Evolutionary conservation across 1,140 invertebrate species (phyloP).

Genomic region (Drosophila ohnishii): DNA sequence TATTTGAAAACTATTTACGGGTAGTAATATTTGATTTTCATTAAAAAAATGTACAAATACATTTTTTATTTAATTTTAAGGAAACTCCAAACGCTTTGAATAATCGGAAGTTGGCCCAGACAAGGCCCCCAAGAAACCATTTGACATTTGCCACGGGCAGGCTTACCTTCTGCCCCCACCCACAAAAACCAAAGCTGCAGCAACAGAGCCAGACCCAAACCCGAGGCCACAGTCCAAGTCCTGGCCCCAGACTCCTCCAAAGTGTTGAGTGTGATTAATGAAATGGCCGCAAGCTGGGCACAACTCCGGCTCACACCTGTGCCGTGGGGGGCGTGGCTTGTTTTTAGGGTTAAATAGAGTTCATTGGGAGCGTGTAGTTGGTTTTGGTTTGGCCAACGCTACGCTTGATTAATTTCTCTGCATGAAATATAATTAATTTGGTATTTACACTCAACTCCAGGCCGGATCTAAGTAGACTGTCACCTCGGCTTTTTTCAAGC

Average conservation of each 20-base stretch:
- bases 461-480: constrained; percentile 1
- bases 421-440: constrained; percentile 80
- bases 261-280: constrained; percentile 81
- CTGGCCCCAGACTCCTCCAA: constrained; percentile 46
- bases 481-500: constrained; percentile 7
- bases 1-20: too few species aligned
- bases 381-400: constrained; percentile 61
- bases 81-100: background rate
- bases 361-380: constrained; percentile 66
- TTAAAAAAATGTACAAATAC: background rate
- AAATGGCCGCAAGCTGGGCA: constrained; percentile 65
- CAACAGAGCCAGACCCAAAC: background rate
- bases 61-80: too few species aligned
- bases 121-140: constrained; percentile 34
- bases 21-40: too few species aligned
- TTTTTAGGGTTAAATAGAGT: constrained; percentile 78
- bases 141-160: constrained; percentile 66
- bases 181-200: background rate
- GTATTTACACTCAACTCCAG: constrained; percentile 52
- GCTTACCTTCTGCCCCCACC: constrained; percentile 9
- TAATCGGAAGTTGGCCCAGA: constrained; percentile 18
- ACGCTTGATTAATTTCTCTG: constrained; percentile 77
- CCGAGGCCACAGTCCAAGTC: constrained; percentile 21
- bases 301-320: constrained; percentile 43
- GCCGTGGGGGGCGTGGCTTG: constrained; percentile 34